These are phyloP conservation scores for Pseudorhiza aurosa DNA, from an alignment of 30 jellyfish, hydroid and myxozoan genomes.

Conservation along the genomic window DNA sequence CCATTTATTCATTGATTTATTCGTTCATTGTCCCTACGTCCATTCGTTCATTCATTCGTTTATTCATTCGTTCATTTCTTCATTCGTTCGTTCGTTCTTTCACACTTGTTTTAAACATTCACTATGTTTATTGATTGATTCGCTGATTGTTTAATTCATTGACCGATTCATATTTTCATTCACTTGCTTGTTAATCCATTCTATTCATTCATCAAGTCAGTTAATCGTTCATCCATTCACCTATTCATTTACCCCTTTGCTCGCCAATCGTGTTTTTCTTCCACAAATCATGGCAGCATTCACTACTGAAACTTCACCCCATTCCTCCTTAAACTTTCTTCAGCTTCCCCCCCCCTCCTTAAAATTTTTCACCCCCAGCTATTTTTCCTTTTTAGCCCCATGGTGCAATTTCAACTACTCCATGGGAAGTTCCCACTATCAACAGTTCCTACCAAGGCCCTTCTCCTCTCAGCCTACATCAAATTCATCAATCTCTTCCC, in stretches of 20 bases:
- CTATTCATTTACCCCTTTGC: not conserved
- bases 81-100: not conserved
- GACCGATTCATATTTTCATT: not conserved
- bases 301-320: no score
- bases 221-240: not conserved
- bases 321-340: not conserved
- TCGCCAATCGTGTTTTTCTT: no score
- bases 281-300: no score
- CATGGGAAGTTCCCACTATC: slow-evolving; percentile 89
- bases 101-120: no score
- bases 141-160: not conserved
- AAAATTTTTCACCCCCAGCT: not conserved
- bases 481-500: slow-evolving; percentile 94
- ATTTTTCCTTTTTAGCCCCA: slow-evolving; percentile 65
- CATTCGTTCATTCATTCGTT: not conserved
- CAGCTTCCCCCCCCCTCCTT: not conserved
- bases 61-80: not conserved
- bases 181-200: not conserved
- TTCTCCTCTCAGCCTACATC: slow-evolving; percentile 88
- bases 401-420: slow-evolving; percentile 87
- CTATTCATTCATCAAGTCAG: not conserved
- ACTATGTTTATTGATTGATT: not conserved
- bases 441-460: slow-evolving; percentile 74
- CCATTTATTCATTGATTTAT: not conserved
- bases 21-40: not conserved